These are phyloP conservation scores for Mesoligia furuncula DNA, from an alignment of 2,888 invertebrate species.

Conservation along the genomic window DNA sequence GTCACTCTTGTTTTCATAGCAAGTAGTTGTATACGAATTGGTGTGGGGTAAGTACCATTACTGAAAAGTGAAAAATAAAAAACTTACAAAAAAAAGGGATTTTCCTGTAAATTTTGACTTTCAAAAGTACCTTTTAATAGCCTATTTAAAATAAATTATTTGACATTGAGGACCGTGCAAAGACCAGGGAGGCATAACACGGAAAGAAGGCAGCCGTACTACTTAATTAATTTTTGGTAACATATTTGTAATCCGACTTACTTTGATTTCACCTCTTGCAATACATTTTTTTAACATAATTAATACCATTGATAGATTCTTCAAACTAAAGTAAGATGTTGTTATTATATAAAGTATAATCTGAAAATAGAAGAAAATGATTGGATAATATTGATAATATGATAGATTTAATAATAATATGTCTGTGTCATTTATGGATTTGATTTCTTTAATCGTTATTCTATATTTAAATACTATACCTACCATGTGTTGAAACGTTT, in stretches of 20 bases:
- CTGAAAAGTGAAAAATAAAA: too few species aligned
- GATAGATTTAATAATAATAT: too few species aligned
- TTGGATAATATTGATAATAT: background rate
- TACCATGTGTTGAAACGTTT: constrained; percentile 15
- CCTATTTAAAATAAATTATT: too few species aligned
- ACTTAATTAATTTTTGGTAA: background rate
- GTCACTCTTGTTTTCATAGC: too few species aligned
- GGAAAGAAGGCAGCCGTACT: background rate
- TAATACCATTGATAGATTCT: background rate
- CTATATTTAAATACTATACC: background rate
- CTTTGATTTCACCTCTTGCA: background rate
- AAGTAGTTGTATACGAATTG: too few species aligned
- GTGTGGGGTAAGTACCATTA: too few species aligned
- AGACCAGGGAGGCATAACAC: background rate
- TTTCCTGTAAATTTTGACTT: too few species aligned
- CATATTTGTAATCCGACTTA: background rate
- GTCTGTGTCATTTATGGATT: background rate
- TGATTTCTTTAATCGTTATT: constrained; percentile 7
- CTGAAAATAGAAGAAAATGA: constrained; percentile 1
- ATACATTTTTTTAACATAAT: background rate
- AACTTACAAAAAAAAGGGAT: too few species aligned
- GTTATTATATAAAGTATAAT: background rate
- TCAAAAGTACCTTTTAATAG: too few species aligned
- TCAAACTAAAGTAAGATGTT: constrained; percentile 5
- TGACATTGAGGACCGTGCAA: too few species aligned